These are phyloP conservation scores for Stegodyphus dumicola DNA, from an alignment of 1,140 invertebrate genomes.

Conservation along the genomic window DNA sequence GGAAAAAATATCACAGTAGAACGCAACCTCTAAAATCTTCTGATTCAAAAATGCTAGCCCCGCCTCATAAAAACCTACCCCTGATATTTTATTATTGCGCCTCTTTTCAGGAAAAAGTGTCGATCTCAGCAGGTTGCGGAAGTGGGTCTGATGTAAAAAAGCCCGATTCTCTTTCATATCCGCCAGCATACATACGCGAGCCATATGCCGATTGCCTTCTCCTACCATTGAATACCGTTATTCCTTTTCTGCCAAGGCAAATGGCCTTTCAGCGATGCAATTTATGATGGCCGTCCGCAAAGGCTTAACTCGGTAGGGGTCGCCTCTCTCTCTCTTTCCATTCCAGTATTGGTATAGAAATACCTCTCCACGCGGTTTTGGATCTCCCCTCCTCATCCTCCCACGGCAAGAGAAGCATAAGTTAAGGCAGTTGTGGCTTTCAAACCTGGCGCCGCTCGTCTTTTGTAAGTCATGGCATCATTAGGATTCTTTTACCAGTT, in stretches of 20 bases:
- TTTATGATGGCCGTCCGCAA: slow-evolving; percentile 26
- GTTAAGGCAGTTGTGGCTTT: no score
- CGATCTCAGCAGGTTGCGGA: neutral
- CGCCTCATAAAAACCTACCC: slow-evolving; percentile 8
- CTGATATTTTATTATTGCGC: slow-evolving; percentile 10
- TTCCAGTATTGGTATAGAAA: no score
- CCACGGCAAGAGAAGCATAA: no score
- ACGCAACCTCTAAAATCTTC: neutral
- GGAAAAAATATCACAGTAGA: no score
- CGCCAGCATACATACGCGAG: neutral
- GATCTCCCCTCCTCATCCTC: no score
- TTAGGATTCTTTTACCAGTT: no score
- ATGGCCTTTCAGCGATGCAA: slow-evolving; percentile 31
- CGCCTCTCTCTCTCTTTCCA: no score
- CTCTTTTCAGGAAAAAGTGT: neutral
- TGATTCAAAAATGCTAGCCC: slow-evolving; percentile 5
- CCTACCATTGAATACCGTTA: slow-evolving; percentile 8
- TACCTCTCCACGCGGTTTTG: no score
- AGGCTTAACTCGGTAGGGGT: slow-evolving; percentile 6
- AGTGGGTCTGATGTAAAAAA: slow-evolving; percentile 21
- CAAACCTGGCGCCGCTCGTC: no score
- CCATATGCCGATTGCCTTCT: neutral
- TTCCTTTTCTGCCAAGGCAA: slow-evolving; percentile 20
- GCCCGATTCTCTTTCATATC: neutral
- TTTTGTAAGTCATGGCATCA: no score